A percentile compares a stretch with the other conserved stretches of the same genome.
Evolutionary conservation across 2,888 invertebrate species (phyloP).

Genomic region (Patella depressa): DNA sequence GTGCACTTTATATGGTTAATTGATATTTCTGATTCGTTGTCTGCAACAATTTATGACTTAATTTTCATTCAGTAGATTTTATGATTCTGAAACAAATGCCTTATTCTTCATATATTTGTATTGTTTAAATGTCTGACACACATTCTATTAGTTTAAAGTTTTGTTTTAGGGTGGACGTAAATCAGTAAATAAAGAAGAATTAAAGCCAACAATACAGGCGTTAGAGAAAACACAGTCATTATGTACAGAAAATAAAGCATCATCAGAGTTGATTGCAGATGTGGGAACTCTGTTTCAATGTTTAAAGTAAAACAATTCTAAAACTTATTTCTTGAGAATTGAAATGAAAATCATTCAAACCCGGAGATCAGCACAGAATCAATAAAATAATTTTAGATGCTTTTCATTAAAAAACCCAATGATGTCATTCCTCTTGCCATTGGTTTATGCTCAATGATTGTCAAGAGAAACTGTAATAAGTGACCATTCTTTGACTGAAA

Average conservation of each 20-base stretch:
- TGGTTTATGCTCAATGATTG: no score
- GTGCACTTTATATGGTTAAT: no score
- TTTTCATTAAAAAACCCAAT: no score
- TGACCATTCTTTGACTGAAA: no score
- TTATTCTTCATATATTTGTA: no score
- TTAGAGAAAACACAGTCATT: conserved; percentile 94
- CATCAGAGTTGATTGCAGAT: conserved; percentile 93
- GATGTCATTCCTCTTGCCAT: no score
- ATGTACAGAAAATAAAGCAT: conserved; percentile 90
- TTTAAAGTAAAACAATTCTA: conserved; percentile 58
- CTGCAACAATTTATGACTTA: no score
- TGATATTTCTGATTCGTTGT: no score
- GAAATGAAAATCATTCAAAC: not conserved
- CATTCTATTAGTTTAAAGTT: not conserved
- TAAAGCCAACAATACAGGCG: conserved; percentile 90
- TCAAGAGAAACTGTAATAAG: no score
- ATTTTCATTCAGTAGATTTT: no score
- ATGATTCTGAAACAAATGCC: no score
- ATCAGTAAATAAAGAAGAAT: conserved; percentile 85
- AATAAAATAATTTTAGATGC: not conserved
- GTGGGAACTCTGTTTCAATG: conserved; percentile 83
- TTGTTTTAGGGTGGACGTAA: conserved; percentile 62
- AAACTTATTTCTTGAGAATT: conserved; percentile 4
- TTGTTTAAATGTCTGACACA: no score
- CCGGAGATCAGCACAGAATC: not conserved